These are phyloP conservation scores for Cecidostiba fungosa DNA, from an alignment of 2,888 invertebrate genomes.

Conservation along the genomic window DNA sequence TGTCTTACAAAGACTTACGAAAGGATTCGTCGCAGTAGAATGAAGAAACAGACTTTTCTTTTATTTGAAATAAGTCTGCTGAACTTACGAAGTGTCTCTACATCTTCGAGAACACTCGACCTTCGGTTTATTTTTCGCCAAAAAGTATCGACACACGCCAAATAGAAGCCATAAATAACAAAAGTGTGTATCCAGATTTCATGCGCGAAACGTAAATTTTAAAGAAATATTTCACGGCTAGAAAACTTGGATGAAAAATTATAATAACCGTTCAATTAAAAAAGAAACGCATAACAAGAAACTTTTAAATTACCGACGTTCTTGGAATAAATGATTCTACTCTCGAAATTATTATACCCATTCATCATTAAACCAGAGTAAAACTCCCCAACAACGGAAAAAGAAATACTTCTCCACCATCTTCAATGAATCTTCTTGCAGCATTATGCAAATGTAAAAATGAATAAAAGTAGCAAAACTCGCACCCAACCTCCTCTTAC, in stretches of 20 bases:
- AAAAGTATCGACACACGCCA: neutral
- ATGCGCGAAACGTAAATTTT: neutral
- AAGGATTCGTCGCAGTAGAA: conserved; percentile 24
- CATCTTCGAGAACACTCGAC: neutral
- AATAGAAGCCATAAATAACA: neutral
- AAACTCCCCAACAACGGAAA: neutral
- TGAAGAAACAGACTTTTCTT: conserved; percentile 29
- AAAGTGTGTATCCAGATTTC: neutral
- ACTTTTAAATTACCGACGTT: no score
- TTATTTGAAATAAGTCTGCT: conserved; percentile 10
- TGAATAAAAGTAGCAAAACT: neutral
- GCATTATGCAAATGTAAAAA: neutral
- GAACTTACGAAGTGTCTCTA: neutral
- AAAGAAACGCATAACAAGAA: neutral
- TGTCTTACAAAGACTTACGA: neutral
- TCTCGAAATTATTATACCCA: neutral
- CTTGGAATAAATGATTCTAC: no score
- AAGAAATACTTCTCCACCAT: neutral
- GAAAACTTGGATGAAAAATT: neutral
- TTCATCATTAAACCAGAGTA: neutral
- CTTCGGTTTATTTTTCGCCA: neutral
- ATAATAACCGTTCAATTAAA: neutral
- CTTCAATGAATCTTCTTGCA: neutral
- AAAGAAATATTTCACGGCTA: neutral
- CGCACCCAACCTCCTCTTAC: neutral